Percentiles rank a stretch among this genome's conserved stretches.
phyloP scores from a whole-genome alignment of 64 coral and sea anemone genomes.

The Stichodactyla mertensii region DNA sequence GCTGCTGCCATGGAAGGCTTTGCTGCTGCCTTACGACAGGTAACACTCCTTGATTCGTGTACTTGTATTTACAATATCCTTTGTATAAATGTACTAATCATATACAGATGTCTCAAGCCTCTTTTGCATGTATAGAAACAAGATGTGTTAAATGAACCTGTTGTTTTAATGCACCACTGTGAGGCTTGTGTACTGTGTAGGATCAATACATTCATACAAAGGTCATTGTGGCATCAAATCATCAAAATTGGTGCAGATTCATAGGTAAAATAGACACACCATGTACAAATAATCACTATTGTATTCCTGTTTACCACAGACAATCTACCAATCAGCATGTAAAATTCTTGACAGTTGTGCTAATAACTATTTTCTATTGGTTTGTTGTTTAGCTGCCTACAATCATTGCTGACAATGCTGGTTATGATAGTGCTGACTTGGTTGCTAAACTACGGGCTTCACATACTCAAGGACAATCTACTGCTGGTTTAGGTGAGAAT shows the following conservation, averaged over 20 bases:
- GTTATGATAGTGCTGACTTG: constrained; percentile 97
- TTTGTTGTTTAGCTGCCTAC: constrained; percentile 67
- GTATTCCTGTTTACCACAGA: no score
- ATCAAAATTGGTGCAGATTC: no score
- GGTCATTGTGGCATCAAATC: background rate
- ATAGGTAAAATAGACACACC: no score
- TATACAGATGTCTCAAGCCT: no score
- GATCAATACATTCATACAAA: no score
- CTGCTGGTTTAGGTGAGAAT: constrained; percentile 75
- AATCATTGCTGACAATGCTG: constrained; percentile 97
- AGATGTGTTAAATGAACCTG: no score
- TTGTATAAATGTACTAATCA: background rate
- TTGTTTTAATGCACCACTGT: no score
- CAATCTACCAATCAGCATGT: no score
- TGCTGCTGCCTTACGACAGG: constrained; percentile 84
- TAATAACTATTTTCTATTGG: background rate
- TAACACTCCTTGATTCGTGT: background rate
- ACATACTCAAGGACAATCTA: constrained; percentile 77
- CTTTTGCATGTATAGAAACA: no score
- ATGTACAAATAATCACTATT: no score
- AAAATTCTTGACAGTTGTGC: background rate
- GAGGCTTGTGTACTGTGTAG: no score
- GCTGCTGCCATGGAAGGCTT: constrained; percentile 86
- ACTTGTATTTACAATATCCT: background rate
- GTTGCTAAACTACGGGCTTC: constrained; percentile 93